phyloP scores from a whole-genome alignment of 2,797 vertebrate genomes.

The Anabacerthia variegaticeps region DNA sequence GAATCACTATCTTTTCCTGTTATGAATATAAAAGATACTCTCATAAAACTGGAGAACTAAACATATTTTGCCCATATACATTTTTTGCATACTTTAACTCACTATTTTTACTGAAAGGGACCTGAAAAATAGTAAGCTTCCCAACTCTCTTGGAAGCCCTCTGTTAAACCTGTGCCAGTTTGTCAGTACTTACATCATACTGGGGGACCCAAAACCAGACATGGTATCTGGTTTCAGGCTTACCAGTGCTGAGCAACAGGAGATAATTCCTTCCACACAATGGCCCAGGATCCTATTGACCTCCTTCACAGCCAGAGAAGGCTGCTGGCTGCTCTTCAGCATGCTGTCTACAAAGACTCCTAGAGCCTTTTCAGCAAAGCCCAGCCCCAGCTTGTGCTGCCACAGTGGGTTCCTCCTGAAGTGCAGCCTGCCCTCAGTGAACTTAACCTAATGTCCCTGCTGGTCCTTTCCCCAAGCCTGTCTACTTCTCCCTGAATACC shows the following conservation, averaged over 20 bases:
- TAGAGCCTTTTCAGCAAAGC: not conserved
- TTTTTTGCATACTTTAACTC: not conserved
- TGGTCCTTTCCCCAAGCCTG: not conserved
- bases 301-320: not conserved
- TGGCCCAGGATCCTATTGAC: fast-evolving
- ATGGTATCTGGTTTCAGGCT: not conserved
- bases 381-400: not conserved
- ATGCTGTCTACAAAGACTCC: not conserved
- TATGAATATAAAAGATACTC: not conserved
- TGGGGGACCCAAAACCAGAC: fast-evolving
- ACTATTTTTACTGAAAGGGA: not conserved
- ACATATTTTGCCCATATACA: not conserved
- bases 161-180: not conserved
- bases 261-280: not conserved
- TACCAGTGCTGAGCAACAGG: not conserved
- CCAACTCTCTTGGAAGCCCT: not conserved
- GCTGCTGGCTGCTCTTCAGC: not conserved
- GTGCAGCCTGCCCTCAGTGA: not conserved
- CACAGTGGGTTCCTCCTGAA: not conserved
- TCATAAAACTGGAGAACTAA: not conserved
- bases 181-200: not conserved
- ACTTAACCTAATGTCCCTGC: not conserved
- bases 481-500: not conserved
- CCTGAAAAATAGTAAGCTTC: not conserved
- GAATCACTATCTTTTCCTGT: not conserved